Base-by-base conservation (phyloP, 2,113 vertebrate species). In the Nothobranchius furzeri region DNA sequence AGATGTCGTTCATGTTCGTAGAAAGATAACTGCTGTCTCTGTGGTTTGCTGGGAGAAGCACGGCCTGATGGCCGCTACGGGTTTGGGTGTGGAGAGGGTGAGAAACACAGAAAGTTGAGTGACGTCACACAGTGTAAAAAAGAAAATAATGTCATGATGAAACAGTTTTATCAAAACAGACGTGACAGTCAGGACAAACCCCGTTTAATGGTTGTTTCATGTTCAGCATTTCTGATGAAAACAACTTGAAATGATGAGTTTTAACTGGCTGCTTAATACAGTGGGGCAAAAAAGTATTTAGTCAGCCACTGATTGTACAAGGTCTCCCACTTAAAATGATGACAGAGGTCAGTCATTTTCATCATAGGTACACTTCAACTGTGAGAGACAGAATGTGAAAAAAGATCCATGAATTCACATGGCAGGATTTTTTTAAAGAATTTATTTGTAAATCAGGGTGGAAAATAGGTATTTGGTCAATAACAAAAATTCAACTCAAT, bases 31-130 rank as follows among this genome's bases (percentile, higher is more conserved):
- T 72, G 45, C 51, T 60, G 46, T 75, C 37, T 43, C 35, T 62
- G 76, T 68, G 79, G 61, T 78, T 70, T 75, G 12, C 20, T 58
- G 36, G 61, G 35, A 63, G 73, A 70, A 78, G 72, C 45, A 46
- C 43, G 79, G 30, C 75, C 70, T 57, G 35, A 17, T 64, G 73
- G 73, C 54, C 61, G 53, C 69, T 67, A 3, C 4, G 30, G 66
- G 62, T 50, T 64, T 62, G 68, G 75, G 48, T 75, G 64, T 50
- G 48, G 51, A 76, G 61, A 78, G 52, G 68, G 70, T 76, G 80
- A 60, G 76, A 85, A 87, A 83, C 14, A 37, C 73, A 85, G 66
- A 77, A 71, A 56, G 69, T 65, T 15, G 36, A 72, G 24, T 52
- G 54, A 35, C 30, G 4, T 30, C 30, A 30, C 30, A 3, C 30